Base-by-base conservation (phyloP, 1,140 invertebrate species). In the Papilio xuthus region DNA sequence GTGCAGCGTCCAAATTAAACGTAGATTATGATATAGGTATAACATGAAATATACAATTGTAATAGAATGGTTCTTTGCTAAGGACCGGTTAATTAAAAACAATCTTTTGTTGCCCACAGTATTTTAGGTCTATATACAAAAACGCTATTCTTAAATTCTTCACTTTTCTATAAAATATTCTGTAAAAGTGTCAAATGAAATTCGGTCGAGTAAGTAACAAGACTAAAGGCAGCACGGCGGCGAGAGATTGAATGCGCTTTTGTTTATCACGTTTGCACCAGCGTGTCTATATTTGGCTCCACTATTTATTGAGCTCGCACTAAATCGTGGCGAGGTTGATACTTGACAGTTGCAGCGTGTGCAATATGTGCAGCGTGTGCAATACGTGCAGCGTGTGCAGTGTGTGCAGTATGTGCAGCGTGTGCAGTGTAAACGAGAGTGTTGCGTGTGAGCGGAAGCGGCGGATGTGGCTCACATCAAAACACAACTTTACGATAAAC, bases 221-320 rank as follows among this genome's bases (percentile, higher is more conserved):
- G 67, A 63, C 53, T 26, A 74, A 81, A 32, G 53, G 53, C 56
- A 75, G 78, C 50, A 60, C 44, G 32, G 71, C 41, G 67, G 82
- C 79, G 82, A 85, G 81, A 80, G 81, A 83, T 84, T 83, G 82
- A 85, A 79, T 78, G 47, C 71, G 20, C 44, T 60, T 78, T 82
- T 82, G 84, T 87, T 87, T 87, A 84, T 81, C 50, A 28, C 44
- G 63, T 73, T 28, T 41, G 76, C 60, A 69, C 26, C 60, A 26
- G 60, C 56, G 41, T 32, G 23, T 73, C 82, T 80, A 80, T 83
- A 73, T 79, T 81, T 80, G 81, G 81, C 72, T 20, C 69, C 42
- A 37, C 72, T 81, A 83, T 81, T 81, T 80, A 79, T 83, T 81
- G 82, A 47, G 63, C 41, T 70, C 42, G 53, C 73, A 18, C 18